phyloP scores from a whole-genome alignment of 2,888 invertebrate species.

The Platynereis dumerilii region DNA sequence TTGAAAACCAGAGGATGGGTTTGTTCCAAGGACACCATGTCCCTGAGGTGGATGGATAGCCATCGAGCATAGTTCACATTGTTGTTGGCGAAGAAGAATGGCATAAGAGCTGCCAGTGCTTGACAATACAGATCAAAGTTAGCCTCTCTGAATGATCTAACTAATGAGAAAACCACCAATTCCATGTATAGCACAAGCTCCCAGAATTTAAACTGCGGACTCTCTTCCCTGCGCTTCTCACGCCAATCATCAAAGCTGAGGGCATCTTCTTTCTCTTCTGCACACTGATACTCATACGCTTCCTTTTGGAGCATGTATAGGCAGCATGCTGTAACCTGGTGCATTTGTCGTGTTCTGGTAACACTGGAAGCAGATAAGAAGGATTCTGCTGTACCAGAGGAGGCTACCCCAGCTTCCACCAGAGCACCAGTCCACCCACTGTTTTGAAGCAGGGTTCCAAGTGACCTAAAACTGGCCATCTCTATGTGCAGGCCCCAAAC shows the following conservation, averaged over 20 bases:
- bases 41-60: too few relatives aligned
- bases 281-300: conserved; percentile 20
- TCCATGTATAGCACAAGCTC: too few relatives aligned
- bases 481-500: conserved; percentile 53
- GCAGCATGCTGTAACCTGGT: conserved; percentile 36
- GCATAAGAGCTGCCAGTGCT: too few relatives aligned
- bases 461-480: conserved; percentile 42
- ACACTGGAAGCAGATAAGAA: conserved; percentile 37
- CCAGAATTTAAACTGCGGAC: too few relatives aligned
- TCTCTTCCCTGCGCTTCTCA: too few relatives aligned
- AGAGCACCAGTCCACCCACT: conserved; percentile 41
- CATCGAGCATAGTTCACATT: too few relatives aligned
- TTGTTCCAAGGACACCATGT: too few relatives aligned
- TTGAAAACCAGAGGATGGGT: too few relatives aligned
- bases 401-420: conserved; percentile 36
- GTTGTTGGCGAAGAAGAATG: too few relatives aligned
- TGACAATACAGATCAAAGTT: too few relatives aligned
- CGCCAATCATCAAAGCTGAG: conserved; percentile 24
- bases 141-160: too few relatives aligned
- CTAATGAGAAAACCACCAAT: too few relatives aligned
- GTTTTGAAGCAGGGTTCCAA: conserved; percentile 41
- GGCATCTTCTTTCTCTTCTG: conserved; percentile 5
- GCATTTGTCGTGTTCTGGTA: conserved; percentile 35
- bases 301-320: conserved; percentile 34
- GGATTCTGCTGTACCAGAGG: conserved; percentile 41